These are phyloP conservation scores for Zingel zingel DNA, from an alignment of 2,113 vertebrate genomes.

Conservation along the genomic window DNA sequence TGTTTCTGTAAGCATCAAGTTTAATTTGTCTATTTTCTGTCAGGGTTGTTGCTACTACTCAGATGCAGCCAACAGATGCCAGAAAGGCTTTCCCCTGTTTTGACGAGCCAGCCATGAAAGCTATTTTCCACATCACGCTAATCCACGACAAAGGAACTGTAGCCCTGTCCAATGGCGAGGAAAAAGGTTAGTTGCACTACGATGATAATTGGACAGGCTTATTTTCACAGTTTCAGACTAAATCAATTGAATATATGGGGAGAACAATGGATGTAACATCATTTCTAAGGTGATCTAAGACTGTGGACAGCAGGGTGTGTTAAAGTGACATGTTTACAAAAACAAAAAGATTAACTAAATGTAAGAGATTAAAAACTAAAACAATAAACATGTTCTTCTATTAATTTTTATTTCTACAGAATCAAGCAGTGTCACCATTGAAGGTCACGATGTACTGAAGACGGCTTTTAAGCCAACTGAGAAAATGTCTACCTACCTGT, in stretches of 20 bases:
- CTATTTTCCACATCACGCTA: constrained; percentile 83
- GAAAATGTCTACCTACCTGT: constrained; percentile 94
- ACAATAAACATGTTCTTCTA: not conserved
- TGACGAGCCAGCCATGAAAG: constrained; percentile 86
- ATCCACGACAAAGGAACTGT: constrained; percentile 64
- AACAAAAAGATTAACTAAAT: not conserved
- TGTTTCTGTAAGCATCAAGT: not conserved
- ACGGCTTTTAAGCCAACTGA: constrained; percentile 84
- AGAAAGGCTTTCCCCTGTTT: constrained; percentile 87
- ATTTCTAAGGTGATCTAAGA: not conserved
- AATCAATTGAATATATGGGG: not conserved
- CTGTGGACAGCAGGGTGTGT: not conserved
- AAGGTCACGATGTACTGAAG: rapidly evolving
- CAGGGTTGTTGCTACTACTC: constrained; percentile 85
- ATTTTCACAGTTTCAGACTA: not conserved
- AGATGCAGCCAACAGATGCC: constrained; percentile 86
- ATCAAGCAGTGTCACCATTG: rapidly evolving
- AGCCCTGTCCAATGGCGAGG: constrained; percentile 82
- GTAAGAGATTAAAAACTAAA: not conserved
- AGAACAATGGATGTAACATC: not conserved
- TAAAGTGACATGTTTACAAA: not conserved
- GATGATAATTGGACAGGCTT: not conserved
- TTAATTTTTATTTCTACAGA: constrained; percentile 51
- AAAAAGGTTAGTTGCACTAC: constrained; percentile 44
- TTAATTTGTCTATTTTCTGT: not conserved